These are phyloP conservation scores for Therioaphis trifolii DNA, from an alignment of 2,888 invertebrate species.

Conservation along the genomic window DNA sequence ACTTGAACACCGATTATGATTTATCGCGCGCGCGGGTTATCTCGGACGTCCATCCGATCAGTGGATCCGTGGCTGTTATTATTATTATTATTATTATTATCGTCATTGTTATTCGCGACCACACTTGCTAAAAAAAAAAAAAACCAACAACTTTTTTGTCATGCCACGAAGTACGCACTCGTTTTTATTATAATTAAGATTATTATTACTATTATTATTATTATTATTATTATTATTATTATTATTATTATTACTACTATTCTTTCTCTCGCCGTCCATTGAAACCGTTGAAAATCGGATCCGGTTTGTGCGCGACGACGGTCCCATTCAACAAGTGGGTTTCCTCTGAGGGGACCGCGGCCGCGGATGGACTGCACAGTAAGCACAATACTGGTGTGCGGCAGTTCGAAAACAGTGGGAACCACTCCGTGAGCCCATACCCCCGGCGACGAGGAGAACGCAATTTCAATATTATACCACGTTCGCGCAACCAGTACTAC, in stretches of 20 bases:
- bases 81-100: too few species aligned
- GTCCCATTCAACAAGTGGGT: constrained; percentile 55
- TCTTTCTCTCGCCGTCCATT: background rate
- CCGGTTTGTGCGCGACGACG: constrained; percentile 3
- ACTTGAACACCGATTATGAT: too few species aligned
- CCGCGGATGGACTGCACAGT: background rate
- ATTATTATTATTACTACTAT: background rate
- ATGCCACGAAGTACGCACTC: constrained; percentile 18
- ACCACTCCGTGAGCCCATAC: constrained; percentile 12
- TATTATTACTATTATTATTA: too few species aligned
- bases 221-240: too few species aligned
- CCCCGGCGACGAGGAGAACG: constrained; percentile 9
- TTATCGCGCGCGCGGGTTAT: too few species aligned
- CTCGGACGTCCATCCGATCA: too few species aligned
- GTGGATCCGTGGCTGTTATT: too few species aligned
- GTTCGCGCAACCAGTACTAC: background rate
- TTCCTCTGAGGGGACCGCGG: constrained; percentile 10
- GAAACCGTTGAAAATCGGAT: constrained; percentile 54
- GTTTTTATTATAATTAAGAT: too few species aligned
- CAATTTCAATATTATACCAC: too few species aligned
- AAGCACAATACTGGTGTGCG: background rate
- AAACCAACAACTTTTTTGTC: constrained; percentile 43
- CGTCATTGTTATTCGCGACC: background rate
- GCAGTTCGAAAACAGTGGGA: constrained; percentile 41
- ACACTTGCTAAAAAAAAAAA: constrained; percentile 42